Evolutionary conservation across 2,797 vertebrate species (phyloP).

Genomic region (Pseudochromis fuscus): DNA sequence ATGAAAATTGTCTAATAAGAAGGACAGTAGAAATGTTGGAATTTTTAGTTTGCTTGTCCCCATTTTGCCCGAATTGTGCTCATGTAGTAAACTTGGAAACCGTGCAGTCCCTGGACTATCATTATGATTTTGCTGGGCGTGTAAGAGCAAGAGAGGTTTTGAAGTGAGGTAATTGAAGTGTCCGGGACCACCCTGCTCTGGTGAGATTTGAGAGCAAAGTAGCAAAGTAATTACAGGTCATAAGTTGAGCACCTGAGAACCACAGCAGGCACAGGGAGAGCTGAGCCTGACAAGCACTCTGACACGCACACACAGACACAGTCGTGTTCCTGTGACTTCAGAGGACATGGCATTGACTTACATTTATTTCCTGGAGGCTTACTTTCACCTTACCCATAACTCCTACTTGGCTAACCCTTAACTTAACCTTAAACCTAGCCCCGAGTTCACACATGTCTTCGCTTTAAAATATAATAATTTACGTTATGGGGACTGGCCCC

Average conservation of each 20-base stretch:
- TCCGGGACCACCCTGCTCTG: conserved; percentile 57
- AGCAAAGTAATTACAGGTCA: conserved; percentile 84
- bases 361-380: too few relatives aligned
- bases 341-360: too few relatives aligned
- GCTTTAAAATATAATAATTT: too few relatives aligned
- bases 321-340: too few relatives aligned
- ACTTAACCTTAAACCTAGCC: too few relatives aligned
- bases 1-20: not conserved
- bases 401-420: too few relatives aligned
- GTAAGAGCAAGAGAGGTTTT: conserved; percentile 59
- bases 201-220: conserved; percentile 69
- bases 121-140: conserved; percentile 59
- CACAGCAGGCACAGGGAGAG: conserved; percentile 63
- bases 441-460: too few relatives aligned
- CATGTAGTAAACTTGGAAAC: conserved; percentile 23
- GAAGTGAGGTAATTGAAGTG: conserved; percentile 69
- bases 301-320: conserved; percentile 33
- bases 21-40: not conserved
- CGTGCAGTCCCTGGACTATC: conserved; percentile 36
- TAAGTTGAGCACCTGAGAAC: conserved; percentile 79
- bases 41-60: not conserved
- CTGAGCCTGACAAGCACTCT: conserved; percentile 70
- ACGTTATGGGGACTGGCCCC: too few relatives aligned
- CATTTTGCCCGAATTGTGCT: not conserved
- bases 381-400: too few relatives aligned